A percentile compares a stretch with the other conserved stretches of the same genome.
These are phyloP conservation scores for Villa cingulata DNA, from an alignment of 2,888 invertebrate genomes.

Conservation along the genomic window DNA sequence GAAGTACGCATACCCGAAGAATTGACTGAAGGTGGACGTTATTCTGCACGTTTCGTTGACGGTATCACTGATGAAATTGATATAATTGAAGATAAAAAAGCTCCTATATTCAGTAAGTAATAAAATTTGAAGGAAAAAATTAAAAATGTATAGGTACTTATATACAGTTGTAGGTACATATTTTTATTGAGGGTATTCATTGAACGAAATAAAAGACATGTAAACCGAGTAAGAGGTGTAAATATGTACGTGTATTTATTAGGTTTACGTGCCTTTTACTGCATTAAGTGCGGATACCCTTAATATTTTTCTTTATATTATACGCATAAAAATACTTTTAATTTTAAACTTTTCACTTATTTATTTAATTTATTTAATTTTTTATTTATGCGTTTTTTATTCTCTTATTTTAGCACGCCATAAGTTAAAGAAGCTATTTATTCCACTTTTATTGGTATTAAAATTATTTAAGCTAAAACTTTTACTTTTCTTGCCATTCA, in stretches of 20 bases:
- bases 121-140: too few species aligned
- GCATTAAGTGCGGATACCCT: too few species aligned
- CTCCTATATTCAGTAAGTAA: slow-evolving; percentile 63
- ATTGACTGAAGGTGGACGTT: slow-evolving; percentile 57
- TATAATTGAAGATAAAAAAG: slow-evolving; percentile 67
- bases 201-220: too few species aligned
- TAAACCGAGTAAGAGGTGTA: too few species aligned
- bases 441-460: slow-evolving; percentile 65
- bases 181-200: too few species aligned
- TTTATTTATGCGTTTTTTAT: background rate
- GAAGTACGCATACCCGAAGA: slow-evolving; percentile 63
- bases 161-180: too few species aligned
- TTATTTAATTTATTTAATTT: background rate
- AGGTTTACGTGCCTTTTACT: too few species aligned
- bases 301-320: too few species aligned
- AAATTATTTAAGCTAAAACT: slow-evolving; percentile 76
- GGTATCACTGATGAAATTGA: slow-evolving; percentile 75
- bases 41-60: slow-evolving; percentile 67
- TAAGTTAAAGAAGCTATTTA: slow-evolving; percentile 66
- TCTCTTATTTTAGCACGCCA: slow-evolving; percentile 50
- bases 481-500: slow-evolving; percentile 66
- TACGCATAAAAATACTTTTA: too few species aligned
- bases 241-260: too few species aligned
- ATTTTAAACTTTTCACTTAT: too few species aligned
- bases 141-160: too few species aligned